Evolutionary conservation across 2,888 invertebrate species (phyloP).

Genomic region (Sesia bembeciformis): DNA sequence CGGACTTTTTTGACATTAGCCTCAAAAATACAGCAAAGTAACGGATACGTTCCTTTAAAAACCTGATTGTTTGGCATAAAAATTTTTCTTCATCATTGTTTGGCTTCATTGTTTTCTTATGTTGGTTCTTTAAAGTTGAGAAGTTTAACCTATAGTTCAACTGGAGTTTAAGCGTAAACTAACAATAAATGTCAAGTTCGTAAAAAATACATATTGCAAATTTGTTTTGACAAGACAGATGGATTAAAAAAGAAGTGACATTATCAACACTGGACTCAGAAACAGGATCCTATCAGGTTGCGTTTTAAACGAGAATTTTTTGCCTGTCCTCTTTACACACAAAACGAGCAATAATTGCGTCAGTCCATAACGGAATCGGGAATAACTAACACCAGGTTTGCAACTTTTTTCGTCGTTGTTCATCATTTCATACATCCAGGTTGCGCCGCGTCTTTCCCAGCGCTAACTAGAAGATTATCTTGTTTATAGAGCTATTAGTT

Average conservation of each 20-base stretch:
- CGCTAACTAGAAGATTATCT: constrained; percentile 60
- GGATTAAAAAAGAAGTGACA: no score
- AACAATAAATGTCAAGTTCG: no score
- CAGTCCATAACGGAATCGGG: not conserved
- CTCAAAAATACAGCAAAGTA: no score
- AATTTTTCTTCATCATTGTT: no score
- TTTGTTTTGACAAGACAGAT: no score
- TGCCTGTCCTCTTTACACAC: not conserved
- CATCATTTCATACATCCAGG: not conserved
- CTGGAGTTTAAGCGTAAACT: no score
- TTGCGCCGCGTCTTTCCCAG: constrained; percentile 24
- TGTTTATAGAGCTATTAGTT: constrained; percentile 68
- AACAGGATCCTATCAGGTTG: not conserved
- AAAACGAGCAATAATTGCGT: not conserved
- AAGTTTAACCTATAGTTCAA: no score
- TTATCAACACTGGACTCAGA: not conserved
- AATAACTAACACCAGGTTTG: not conserved
- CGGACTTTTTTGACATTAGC: not conserved
- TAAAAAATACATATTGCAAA: no score
- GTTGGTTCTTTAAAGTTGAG: no score
- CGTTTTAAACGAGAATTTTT: not conserved
- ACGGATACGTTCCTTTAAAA: no score
- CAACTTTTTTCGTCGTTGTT: not conserved
- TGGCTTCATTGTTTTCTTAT: no score
- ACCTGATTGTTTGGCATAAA: no score